These are phyloP conservation scores for Pogoniulus pusillus DNA, from an alignment of 2,797 vertebrate genomes.

Conservation along the genomic window DNA sequence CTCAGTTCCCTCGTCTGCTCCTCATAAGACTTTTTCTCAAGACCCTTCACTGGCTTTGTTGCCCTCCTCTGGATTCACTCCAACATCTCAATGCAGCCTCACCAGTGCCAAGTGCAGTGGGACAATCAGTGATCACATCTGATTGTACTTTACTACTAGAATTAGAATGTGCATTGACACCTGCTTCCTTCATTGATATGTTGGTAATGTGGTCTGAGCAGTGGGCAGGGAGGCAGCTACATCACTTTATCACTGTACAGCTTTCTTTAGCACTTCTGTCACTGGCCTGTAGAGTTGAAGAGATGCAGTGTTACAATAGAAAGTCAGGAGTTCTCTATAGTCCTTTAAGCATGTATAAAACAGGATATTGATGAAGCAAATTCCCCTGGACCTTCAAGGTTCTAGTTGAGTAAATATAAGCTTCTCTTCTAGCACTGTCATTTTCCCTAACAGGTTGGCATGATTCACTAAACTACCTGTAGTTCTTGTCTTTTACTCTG, in stretches of 20 bases:
- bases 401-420: neutral
- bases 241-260: too few relatives aligned
- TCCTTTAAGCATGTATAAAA: neutral
- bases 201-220: neutral
- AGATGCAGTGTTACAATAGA: neutral
- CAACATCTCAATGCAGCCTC: too few relatives aligned
- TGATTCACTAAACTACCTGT: neutral
- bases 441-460: neutral
- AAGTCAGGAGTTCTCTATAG: neutral
- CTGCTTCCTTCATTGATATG: neutral
- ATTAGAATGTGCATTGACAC: neutral
- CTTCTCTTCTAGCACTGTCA: neutral
- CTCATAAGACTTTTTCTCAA: too few relatives aligned
- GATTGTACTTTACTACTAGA: neutral
- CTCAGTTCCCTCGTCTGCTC: too few relatives aligned
- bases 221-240: neutral
- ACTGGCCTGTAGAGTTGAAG: neutral
- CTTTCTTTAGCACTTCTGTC: neutral
- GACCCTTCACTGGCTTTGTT: too few relatives aligned
- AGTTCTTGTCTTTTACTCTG: neutral
- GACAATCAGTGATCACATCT: neutral
- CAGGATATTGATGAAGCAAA: neutral
- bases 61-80: too few relatives aligned
- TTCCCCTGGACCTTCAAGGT: neutral
- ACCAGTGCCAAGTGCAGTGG: too few relatives aligned